A percentile compares a stretch with the other conserved stretches of the same genome.
These are phyloP conservation scores for Caenorhabditis sulstoni DNA, from an alignment of 2,888 invertebrate species.

Conservation along the genomic window DNA sequence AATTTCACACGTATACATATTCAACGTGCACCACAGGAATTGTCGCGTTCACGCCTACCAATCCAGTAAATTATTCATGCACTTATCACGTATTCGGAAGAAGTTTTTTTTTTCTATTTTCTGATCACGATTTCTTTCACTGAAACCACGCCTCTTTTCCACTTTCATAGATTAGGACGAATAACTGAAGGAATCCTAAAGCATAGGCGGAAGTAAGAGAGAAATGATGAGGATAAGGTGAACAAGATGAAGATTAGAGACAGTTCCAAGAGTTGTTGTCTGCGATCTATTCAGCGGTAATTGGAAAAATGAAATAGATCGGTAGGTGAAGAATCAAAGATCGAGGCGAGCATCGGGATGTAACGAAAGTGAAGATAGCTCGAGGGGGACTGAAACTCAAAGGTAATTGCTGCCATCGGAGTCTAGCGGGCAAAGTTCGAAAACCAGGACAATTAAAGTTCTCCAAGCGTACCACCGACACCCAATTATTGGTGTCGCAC, in stretches of 20 bases:
- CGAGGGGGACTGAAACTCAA: background rate
- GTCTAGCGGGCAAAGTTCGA: slow-evolving; percentile 8
- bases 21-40: slow-evolving; percentile 11
- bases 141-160: no score
- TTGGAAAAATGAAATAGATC: no score
- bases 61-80: slow-evolving; percentile 36
- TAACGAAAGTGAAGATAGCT: slow-evolving; percentile 7
- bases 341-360: no score
- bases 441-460: slow-evolving; percentile 18
- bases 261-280: no score
- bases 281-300: no score
- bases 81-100: slow-evolving; percentile 43
- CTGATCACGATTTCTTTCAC: background rate
- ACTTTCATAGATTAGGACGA: no score
- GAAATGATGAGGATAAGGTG: no score
- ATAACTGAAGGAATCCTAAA: no score
- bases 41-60: slow-evolving; percentile 51
- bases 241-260: no score
- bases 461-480: background rate
- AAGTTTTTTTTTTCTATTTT: slow-evolving; percentile 26
- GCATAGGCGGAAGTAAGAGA: no score
- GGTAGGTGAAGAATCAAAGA: no score
- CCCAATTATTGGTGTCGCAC: slow-evolving; percentile 3
- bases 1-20: slow-evolving; percentile 32
- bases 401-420: slow-evolving; percentile 9